Base-by-base conservation (phyloP, 2,888 invertebrate genomes). In the Limnephilus marmoratus region DNA sequence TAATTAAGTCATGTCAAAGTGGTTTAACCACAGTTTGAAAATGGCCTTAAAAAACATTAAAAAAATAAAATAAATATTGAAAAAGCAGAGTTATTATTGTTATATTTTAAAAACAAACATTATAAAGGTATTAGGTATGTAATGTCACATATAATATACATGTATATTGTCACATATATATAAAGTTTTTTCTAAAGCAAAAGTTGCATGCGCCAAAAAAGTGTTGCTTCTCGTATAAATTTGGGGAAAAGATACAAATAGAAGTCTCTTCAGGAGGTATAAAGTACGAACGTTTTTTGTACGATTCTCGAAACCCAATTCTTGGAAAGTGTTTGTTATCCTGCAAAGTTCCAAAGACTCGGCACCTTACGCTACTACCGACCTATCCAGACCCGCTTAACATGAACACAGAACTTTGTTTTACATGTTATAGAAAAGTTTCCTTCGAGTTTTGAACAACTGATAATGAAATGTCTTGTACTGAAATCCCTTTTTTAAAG, bases 261-360 rank as follows among this genome's bases (percentile, higher is more conserved):
- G n/a, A 68, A 68, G n/a, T 7, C 18, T 68, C n/a, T 68, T 24
- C 24, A n/a, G 68, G 68, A 68, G 68, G 24, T 68, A 24, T 68
- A 68, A 68, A 24, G 68, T 68, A 68, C n/a, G 68, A 68, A n/a
- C 68, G 68, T 7, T 68, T 68, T 68, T 68, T 68, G 68, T 68
- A 68, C 7, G 24, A 68, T 68, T 24, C 7, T 29, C 45, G 24
- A 49, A 86, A 86, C 86, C 86, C 86, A 29, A 24, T 86, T 86
- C 86, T 86, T 45, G 41, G n/a, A 68, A 53, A 87, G 87, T 87
- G 53, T 87, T 87, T 87, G 87, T 87, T 87, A 53, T 68, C 49
- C 68, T 68, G 15, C 87, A 68, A 87, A 87, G 31, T 87, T 87
- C 34, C 87, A 18, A 29, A 45, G 45, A 86, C 86, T n/a, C 41